These are phyloP conservation scores for Alexandromys fortis DNA, from an alignment of 2,113 vertebrate genomes.

Conservation along the genomic window DNA sequence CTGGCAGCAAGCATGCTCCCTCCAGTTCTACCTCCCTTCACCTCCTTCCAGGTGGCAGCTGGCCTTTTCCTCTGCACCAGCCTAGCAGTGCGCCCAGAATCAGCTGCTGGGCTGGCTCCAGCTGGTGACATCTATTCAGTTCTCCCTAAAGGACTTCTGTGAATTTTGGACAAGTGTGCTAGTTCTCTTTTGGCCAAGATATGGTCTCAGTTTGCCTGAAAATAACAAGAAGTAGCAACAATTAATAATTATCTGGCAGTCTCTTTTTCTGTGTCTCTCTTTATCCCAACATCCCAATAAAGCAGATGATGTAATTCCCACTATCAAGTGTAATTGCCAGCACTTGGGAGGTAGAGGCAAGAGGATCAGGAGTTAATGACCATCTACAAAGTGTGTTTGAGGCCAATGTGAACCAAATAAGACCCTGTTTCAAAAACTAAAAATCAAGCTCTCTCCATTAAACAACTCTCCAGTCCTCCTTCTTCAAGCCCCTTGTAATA, in stretches of 20 bases:
- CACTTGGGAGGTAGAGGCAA: background rate
- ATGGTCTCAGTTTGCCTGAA: background rate
- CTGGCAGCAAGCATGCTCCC: background rate
- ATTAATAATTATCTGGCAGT: background rate
- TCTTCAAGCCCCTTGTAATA: background rate
- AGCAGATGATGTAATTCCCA: slow-evolving; percentile 2
- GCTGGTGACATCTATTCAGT: background rate
- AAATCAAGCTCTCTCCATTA: background rate
- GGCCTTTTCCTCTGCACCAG: slow-evolving; percentile 3
- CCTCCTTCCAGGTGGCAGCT: background rate
- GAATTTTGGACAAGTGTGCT: background rate
- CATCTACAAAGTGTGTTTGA: background rate
- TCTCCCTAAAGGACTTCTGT: slow-evolving; percentile 37
- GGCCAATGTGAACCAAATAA: background rate
- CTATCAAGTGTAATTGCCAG: background rate
- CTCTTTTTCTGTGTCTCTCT: background rate
- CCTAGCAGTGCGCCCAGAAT: background rate
- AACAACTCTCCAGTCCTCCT: background rate
- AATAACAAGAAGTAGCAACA: slow-evolving; percentile 26
- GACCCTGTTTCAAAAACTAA: background rate
- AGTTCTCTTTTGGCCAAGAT: slow-evolving; percentile 10
- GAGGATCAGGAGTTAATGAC: background rate
- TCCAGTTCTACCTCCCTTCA: background rate
- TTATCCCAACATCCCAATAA: background rate
- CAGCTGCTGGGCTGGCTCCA: background rate